Base-by-base conservation (phyloP, 2,888 invertebrate genomes). In the Sphaerophoria taeniata region DNA sequence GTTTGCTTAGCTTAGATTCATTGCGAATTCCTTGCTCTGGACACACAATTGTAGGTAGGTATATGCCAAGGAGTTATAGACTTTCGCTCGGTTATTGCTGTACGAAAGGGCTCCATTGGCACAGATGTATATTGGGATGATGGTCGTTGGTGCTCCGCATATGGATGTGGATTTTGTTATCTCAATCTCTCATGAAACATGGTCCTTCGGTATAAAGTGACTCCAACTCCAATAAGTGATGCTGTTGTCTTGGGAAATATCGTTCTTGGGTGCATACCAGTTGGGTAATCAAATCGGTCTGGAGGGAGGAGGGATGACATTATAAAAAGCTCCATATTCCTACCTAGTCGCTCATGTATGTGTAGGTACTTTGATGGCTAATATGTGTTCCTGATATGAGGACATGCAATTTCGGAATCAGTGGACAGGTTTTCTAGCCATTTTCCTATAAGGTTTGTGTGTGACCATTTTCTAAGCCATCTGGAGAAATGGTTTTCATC, bases 321-420 rank as follows among this genome's bases (percentile, higher is more conserved):
- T 31, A 63, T 24, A 61, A 7, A 55, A 56, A 14, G 16, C 49
- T 31, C 31, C 33, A 61, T 49, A 69, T 72, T 77, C 36, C 4
- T 36, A 36, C 36, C n/a, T n/a, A 36, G 36, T 6, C 36, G 39
- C 39, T 16, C 33, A n/a, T 47, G 11, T 16, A 5, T 16, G 16
- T 47, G 45, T 53, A 60, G 34, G 56, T 56, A 76, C 76, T 81
- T 86, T 86, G 81, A 86, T 86, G 86, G 86, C 77, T 86, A 86
- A 86, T 86, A 78, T 86, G 86, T 86, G 86, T 86, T 86, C 69
- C 80, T 61, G 86, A 86, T 86, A 86, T 65, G 82, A 82, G 86
- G 86, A 86, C 86, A 86, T 86, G 86, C 86, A 81, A 86, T 81
- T 77, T 72, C 78, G 73, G 77, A 85, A 58, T 45, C 71, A 55